These are phyloP conservation scores for Megalopta genalis DNA, from an alignment of 1,140 invertebrate species.

Conservation along the genomic window DNA sequence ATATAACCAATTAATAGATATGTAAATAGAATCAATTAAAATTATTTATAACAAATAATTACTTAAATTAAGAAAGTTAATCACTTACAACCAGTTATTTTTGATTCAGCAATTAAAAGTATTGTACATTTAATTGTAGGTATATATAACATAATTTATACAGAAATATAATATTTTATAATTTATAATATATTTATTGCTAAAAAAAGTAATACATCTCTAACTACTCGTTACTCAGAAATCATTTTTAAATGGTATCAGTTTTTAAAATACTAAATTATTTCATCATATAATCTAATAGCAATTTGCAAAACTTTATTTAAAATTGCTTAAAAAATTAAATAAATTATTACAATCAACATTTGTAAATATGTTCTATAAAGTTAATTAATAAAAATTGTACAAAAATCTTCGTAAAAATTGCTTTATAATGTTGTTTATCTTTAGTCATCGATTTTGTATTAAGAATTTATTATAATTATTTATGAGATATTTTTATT, in stretches of 20 bases:
- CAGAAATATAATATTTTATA: background rate
- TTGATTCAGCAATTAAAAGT: background rate
- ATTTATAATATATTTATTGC: background rate
- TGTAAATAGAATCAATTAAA: conserved; percentile 13
- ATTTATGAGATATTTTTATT: no score
- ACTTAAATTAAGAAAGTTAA: background rate
- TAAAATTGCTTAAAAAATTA: background rate
- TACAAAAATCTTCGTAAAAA: no score
- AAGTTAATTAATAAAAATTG: no score
- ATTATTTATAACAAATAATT: conserved; percentile 15
- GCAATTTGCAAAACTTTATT: background rate
- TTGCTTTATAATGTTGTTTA: no score
- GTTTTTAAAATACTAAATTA: conserved; percentile 1
- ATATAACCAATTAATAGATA: conserved; percentile 36
- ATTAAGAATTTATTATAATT: no score
- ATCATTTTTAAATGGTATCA: background rate
- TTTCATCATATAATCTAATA: background rate
- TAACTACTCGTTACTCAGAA: background rate
- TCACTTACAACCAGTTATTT: background rate
- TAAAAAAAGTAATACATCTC: background rate
- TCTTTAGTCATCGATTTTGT: no score
- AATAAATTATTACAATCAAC: background rate
- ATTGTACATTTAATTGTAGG: background rate
- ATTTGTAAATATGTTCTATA: no score
- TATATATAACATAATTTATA: background rate